These are phyloP conservation scores for Phasia obesa DNA, from an alignment of 2,888 invertebrate genomes.

Conservation along the genomic window DNA sequence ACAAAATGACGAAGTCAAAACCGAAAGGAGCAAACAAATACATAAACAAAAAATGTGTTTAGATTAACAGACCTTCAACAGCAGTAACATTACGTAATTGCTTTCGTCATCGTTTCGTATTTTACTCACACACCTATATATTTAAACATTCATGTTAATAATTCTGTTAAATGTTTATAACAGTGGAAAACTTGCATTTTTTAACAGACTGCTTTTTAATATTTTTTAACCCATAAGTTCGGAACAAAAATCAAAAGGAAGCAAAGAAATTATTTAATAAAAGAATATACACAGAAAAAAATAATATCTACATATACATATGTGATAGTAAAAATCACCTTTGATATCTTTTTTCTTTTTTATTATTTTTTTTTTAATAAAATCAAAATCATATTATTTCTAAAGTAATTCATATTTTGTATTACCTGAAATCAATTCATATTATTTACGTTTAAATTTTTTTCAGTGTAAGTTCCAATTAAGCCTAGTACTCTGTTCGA, in stretches of 20 bases:
- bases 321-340: no score
- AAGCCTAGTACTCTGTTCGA: no score
- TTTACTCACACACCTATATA: conserved; percentile 13
- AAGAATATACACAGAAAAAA: no score
- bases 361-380: no score
- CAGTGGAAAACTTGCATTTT: neutral
- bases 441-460: no score
- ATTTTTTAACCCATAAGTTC: conserved; percentile 21
- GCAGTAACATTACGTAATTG: conserved; percentile 52
- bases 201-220: conserved; percentile 5
- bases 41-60: conserved; percentile 12
- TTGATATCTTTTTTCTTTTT: no score
- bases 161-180: conserved; percentile 4
- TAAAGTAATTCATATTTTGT: no score
- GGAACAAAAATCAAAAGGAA: neutral
- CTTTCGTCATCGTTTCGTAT: conserved; percentile 64
- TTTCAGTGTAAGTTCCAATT: no score
- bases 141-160: neutral
- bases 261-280: no score
- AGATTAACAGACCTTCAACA: conserved; percentile 53
- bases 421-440: no score
- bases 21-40: conserved; percentile 33
- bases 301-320: no score
- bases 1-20: conserved; percentile 47
- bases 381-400: no score